Base-by-base conservation (phyloP, 2,888 invertebrate genomes). In the Euphydryas editha region DNA sequence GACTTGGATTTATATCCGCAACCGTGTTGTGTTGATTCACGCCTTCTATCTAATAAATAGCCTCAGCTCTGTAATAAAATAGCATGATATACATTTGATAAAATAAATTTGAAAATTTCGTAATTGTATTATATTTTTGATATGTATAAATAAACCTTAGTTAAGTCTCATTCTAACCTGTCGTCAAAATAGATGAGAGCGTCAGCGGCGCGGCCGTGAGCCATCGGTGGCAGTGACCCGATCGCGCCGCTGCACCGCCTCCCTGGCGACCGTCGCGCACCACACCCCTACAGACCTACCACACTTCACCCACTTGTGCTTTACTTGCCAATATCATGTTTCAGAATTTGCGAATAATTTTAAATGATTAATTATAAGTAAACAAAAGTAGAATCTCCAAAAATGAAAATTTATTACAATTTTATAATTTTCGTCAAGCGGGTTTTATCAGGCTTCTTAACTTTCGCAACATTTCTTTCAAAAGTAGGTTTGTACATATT, bases 221-320 rank as follows among this genome's bases (percentile, higher is more conserved):
- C 87, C 85, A 69, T 51, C 89, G 89, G 88, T 93, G 94, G 93
- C 94, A 94, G 94, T 94, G 94, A 94, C 94, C 94, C 89, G 93
- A 88, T 89, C 90, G 92, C 93, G 88, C 92, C 72, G 86, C 90
- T 90, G 93, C 93, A 78, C 79, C 81, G 76, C 76, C 77, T 75
- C 73, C 75, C 78, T 73, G 69, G 62, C 67, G 59, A 69, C 62
- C 64, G 56, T 59, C 47, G 57, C 70, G 65, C 68, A 73, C 66
- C 65, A 64, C 65, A 62, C 60, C 62, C 70, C 65, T 49, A 11
- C 63, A 24, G 17, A 39, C 59, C 58, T 64, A 46, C 61, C 68
- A 55, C 55, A 21, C 54, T 39, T 15, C 59, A 36, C 59, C 47
- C 58, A 49, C 42, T 37, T 15, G n/a, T 44, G 11, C 42, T 24